Evolutionary conservation across 2,888 invertebrate genomes (phyloP), one percentile per base, ranked within the genome.

Genomic region (Cantharis flavilabris): DNA sequence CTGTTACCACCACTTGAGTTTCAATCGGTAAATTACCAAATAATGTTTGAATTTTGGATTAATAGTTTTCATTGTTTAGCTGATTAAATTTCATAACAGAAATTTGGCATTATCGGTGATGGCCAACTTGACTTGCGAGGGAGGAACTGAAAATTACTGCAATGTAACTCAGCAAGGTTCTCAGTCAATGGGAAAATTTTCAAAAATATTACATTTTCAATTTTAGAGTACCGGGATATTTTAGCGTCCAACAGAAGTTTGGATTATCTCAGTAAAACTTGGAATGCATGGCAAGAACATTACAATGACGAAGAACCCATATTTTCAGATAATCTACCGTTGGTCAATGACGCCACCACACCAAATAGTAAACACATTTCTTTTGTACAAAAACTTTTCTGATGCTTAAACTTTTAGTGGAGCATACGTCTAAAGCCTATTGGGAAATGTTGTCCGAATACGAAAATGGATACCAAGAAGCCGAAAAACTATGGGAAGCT

Each of bases 401-500:
- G n/a, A n/a, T 7, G 5, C 1, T n/a, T 3, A 3, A 49, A 49
- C 7, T 70, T 74, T 74, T 62, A 78, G 76, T 70, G 67, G 71
- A 64, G 16, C 69, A 76, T 23, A 33, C 72, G 7, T 30, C 69
- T 3, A 49, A 20, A 26, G 23, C 70, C 49, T 92, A 92, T 83
- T 92, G 92, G 92, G 91, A 91, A 82, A 88, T 87, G 63, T 83
- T 92, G 11, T 88, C 85, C 9, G 91, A 92, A 79, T 90, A 90
- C 80, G 89, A 90, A 83, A 89, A 90, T 10, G 91, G 89, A 0
- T 89, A 90, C 73, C 80, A 89, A 13, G 89, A 90, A 80, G 90
- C 90, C 0, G 86, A 90, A n/a, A 88, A 89, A 79, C 84, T 92
- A 49, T 92, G 92, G 91, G 88, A 88, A 75, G 88, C 90, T 78